phyloP scores from a whole-genome alignment of 2,797 vertebrate genomes.

The Halcyon smyrnensis region DNA sequence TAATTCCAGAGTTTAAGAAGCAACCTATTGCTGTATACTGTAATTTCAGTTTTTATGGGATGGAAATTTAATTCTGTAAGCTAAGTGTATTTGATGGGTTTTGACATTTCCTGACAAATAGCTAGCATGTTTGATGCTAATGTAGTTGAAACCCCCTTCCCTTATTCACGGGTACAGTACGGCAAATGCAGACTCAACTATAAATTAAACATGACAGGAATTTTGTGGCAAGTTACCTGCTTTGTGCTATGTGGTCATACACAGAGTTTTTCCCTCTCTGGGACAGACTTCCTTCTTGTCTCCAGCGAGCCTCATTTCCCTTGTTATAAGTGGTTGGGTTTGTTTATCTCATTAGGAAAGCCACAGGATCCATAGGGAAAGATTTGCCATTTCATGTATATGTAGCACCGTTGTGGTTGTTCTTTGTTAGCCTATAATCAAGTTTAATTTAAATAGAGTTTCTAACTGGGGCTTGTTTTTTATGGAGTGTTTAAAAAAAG shows the following conservation, averaged over 20 bases:
- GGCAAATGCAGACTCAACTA: neutral
- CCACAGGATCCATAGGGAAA: neutral
- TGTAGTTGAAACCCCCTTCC: neutral
- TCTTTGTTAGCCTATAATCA: neutral
- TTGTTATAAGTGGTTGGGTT: neutral
- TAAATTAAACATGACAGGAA: neutral
- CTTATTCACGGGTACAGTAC: neutral
- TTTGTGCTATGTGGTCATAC: neutral
- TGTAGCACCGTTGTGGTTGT: neutral
- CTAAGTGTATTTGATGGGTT: neutral
- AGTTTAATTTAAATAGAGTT: neutral
- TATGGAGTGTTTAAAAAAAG: neutral
- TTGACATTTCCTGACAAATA: neutral
- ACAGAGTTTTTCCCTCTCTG: neutral
- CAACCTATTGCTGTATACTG: neutral
- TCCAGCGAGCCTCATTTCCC: neutral
- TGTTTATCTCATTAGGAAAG: constrained; percentile 12
- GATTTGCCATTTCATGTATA: neutral
- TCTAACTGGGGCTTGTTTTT: neutral
- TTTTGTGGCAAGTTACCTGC: constrained; percentile 16
- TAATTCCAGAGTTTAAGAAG: neutral
- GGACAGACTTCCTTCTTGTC: neutral
- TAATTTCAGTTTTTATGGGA: neutral
- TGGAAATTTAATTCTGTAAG: constrained; percentile 35
- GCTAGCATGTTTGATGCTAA: neutral